Evolutionary conservation across 2,113 vertebrate genomes (phyloP).

Genomic region (Patagioenas fasciata): DNA sequence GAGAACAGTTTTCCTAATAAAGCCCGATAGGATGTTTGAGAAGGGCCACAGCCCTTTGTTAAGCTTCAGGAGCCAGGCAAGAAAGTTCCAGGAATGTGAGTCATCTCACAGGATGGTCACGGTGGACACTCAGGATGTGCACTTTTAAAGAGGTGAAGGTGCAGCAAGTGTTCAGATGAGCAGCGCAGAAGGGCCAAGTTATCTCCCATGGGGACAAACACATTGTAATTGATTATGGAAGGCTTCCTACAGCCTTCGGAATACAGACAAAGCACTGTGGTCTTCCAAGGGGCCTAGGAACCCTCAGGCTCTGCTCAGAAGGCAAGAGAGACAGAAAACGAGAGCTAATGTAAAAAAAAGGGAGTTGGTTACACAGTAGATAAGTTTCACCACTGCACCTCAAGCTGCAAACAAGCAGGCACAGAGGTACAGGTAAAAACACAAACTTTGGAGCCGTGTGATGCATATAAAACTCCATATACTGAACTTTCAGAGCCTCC

Average conservation of each 20-base stretch:
- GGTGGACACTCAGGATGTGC: slow-evolving; percentile 56
- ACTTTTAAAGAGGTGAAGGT: slow-evolving; percentile 63
- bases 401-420: not conserved
- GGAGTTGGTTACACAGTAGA: not conserved
- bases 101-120: slow-evolving; percentile 52
- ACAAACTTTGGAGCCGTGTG: fast-evolving
- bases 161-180: not conserved
- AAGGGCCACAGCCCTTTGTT: slow-evolving; percentile 37
- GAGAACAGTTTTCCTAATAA: slow-evolving; percentile 60
- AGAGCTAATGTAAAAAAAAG: not conserved
- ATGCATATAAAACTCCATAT: not conserved
- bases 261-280: not conserved
- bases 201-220: not conserved
- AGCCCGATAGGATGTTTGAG: slow-evolving; percentile 53
- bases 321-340: not conserved
- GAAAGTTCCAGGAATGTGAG: slow-evolving; percentile 70
- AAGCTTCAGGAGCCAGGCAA: slow-evolving; percentile 31
- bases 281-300: not conserved
- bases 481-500: not conserved
- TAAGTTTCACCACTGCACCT: not conserved
- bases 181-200: not conserved
- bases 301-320: not conserved
- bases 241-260: slow-evolving; percentile 23
- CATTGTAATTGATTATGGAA: slow-evolving; percentile 27
- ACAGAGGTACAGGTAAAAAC: not conserved